Percentiles rank a stretch among this genome's conserved stretches.
phyloP scores from a whole-genome alignment of 2,113 vertebrate species.

The Haemorhous mexicanus region DNA sequence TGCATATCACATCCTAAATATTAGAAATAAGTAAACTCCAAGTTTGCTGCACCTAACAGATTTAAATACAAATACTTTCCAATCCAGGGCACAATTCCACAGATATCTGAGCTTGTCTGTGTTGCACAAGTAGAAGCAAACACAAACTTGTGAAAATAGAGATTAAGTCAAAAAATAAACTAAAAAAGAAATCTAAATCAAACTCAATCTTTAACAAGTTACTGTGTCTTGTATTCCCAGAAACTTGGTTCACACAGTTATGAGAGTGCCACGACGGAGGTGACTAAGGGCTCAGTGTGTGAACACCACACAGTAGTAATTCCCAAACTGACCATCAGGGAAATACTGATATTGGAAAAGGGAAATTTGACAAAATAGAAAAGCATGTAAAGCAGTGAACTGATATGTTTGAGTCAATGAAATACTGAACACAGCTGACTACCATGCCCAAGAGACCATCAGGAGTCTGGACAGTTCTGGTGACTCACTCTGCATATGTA shows the following conservation, averaged over 20 bases:
- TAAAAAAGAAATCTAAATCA: background rate
- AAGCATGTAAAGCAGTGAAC: background rate
- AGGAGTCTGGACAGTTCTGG: background rate
- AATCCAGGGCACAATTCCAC: background rate
- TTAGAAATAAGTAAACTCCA: background rate
- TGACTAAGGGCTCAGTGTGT: slow-evolving; percentile 36
- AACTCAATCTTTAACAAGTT: background rate
- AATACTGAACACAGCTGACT: background rate
- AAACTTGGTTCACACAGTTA: slow-evolving; percentile 30
- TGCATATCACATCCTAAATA: background rate
- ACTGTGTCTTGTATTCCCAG: slow-evolving; percentile 4
- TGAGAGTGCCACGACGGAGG: slow-evolving; percentile 8
- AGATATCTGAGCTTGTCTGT: background rate
- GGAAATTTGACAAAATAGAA: slow-evolving; percentile 2
- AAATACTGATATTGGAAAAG: slow-evolving; percentile 5
- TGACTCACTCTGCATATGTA: slow-evolving; percentile 11
- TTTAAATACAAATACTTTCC: background rate
- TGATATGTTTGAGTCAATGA: background rate
- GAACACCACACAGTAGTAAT: background rate
- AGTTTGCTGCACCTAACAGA: background rate
- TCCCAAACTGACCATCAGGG: background rate
- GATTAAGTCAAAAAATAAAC: background rate
- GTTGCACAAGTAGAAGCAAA: background rate
- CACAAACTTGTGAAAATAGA: background rate
- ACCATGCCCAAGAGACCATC: background rate